Conservation (phyloP, 2,888 invertebrate genomes). For the Aleiodes leptofemur region DNA sequence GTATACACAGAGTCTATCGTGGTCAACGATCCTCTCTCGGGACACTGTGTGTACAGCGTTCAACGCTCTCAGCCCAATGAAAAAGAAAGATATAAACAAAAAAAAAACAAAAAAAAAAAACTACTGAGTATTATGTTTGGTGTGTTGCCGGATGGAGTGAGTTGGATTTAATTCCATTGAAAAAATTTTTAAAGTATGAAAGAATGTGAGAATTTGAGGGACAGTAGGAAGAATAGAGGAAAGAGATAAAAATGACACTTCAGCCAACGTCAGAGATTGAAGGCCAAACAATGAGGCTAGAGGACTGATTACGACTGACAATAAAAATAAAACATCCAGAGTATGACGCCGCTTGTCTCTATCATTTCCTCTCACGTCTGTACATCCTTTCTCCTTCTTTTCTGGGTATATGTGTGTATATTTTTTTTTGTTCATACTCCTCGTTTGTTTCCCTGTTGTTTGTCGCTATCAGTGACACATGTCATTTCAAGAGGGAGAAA, state of each 20-base stretch:
- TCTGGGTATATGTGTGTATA: background rate
- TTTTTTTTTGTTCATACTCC: slow-evolving; percentile 13
- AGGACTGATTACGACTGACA: slow-evolving; percentile 61
- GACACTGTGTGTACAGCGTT: background rate
- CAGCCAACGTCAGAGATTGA: slow-evolving; percentile 58
- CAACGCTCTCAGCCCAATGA: too few species aligned
- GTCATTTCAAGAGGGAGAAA: slow-evolving; percentile 5
- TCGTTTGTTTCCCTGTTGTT: slow-evolving; percentile 9
- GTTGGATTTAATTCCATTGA: slow-evolving; percentile 27
- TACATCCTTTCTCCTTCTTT: slow-evolving; percentile 1
- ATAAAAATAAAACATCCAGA: slow-evolving; percentile 55
- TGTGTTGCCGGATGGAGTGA: slow-evolving; percentile 5
- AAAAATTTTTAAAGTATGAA: slow-evolving; percentile 27
- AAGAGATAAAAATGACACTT: slow-evolving; percentile 41
- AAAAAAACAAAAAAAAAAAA: slow-evolving; percentile 14
- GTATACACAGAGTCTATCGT: slow-evolving; percentile 44
- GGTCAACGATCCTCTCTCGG: slow-evolving; percentile 56
- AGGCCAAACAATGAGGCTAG: slow-evolving; percentile 63
- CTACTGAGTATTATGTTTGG: slow-evolving; percentile 7
- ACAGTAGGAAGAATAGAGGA: slow-evolving; percentile 8
- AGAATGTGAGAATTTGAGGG: slow-evolving; percentile 32
- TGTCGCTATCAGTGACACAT: slow-evolving; percentile 35
- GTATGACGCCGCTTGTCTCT: slow-evolving; percentile 52
- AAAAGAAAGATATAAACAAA: too few species aligned
- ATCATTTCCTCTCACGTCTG: slow-evolving; percentile 14